Evolutionary conservation across 2,113 vertebrate genomes (phyloP), one percentile per base, ranked within the genome.

Genomic region (Lontra canadensis): DNA sequence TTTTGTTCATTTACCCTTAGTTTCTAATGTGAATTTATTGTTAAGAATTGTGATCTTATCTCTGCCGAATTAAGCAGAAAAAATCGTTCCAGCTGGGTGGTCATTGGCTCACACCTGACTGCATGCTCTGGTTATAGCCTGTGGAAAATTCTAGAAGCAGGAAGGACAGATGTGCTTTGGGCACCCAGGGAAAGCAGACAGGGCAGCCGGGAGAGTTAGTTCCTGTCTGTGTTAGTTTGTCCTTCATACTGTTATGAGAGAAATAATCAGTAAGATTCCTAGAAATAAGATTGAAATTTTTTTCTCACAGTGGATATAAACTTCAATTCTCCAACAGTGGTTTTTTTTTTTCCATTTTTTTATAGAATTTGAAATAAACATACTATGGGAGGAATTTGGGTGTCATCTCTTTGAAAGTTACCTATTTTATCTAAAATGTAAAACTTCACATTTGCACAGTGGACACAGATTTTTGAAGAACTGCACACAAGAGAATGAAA

Each of bases 41-140:
- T 82, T 89, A 89, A 94, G 42, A 65, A 57, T 21, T 80, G 21
- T 78, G 55, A 63, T 59, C 21, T 94, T 89, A 39, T 82, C 20
- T 86, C 76, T 82, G 25, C 67, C 86, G 31, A 92, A 88, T 61
- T 79, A 94, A 95, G 18, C 52, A 65, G 49, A 89, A 80, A 78
- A 89, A 7, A 4, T 65, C 42, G 34, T 81, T 26, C 18, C 9
- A 57, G 0, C 15, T 71, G 11, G 26, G 29, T 91, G 21, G 69
- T 69, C 34, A 69, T 31, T 25, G 55, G 44, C 59, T 13, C 12
- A 25, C 5, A 73, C 13, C 12, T 82, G n/a, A 65, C 5, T 59
- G 25, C 55, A 2, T 86, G 39, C n/a, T 92, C 11, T 49, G 0
- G 25, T 42, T 2, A 87, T 42, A n/a, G 17, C 44, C 80, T 94